Percentiles rank a stretch among this genome's conserved stretches.
These are phyloP conservation scores for Calliopum simillimum DNA, from an alignment of 2,888 invertebrate genomes.

Conservation along the genomic window DNA sequence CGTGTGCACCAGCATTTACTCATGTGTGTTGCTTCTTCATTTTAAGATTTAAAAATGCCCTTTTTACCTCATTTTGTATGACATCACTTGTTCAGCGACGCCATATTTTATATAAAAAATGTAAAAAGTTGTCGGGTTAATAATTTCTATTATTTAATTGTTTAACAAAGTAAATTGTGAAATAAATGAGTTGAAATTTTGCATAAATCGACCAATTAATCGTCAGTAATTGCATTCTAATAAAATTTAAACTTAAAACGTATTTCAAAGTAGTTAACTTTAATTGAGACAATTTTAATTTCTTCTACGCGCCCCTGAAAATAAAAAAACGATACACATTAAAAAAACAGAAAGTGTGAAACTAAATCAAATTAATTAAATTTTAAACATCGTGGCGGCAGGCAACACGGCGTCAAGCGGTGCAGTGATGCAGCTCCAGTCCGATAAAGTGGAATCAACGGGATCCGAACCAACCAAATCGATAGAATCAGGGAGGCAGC, in stretches of 20 bases:
- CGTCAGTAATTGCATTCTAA: slow-evolving; percentile 15
- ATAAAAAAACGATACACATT: not conserved
- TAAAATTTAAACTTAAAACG: not conserved
- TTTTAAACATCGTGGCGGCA: slow-evolving; percentile 25
- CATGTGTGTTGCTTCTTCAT: too few relatives aligned
- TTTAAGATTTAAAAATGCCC: too few relatives aligned
- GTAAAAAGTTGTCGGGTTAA: slow-evolving; percentile 37
- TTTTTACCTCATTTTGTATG: too few relatives aligned
- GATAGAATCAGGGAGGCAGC: slow-evolving; percentile 26
- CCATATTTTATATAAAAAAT: slow-evolving; percentile 46
- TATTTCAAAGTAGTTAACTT: slow-evolving; percentile 18
- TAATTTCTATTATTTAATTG: slow-evolving; percentile 21
- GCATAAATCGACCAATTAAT: not conserved
- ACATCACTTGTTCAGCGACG: slow-evolving; percentile 43
- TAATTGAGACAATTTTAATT: slow-evolving; percentile 1
- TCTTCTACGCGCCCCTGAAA: slow-evolving; percentile 15
- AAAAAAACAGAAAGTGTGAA: not conserved
- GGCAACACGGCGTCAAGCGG: slow-evolving; percentile 13
- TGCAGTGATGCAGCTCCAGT: slow-evolving; percentile 36
- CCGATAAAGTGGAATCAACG: slow-evolving; percentile 33
- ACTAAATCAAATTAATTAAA: not conserved
- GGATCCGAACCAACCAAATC: slow-evolving; percentile 41
- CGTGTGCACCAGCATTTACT: too few relatives aligned
- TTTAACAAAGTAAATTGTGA: slow-evolving; percentile 7
- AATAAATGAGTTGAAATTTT: slow-evolving; percentile 11